phyloP scores from a whole-genome alignment of 2,113 vertebrate genomes.

The Barnardius zonarius region DNA sequence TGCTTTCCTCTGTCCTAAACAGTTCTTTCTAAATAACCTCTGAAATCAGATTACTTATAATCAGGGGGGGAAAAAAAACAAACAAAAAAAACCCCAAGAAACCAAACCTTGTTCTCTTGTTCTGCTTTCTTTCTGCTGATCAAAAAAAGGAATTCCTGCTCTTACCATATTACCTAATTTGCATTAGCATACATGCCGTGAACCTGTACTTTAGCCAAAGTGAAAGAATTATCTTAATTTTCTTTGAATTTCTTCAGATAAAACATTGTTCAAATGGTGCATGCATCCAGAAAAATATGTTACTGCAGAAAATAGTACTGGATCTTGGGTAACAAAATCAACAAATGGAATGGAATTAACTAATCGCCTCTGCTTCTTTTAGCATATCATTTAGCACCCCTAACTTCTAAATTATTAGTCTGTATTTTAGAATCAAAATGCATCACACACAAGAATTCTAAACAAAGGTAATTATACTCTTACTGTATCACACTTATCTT shows the following conservation, averaged over 20 bases:
- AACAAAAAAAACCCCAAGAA: neutral
- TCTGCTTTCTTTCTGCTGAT: neutral
- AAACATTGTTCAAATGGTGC: neutral
- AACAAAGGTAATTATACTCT: neutral
- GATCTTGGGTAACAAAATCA: neutral
- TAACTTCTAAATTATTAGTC: neutral
- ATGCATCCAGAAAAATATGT: neutral
- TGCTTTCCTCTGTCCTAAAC: neutral
- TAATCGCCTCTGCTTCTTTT: neutral
- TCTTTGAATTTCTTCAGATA: neutral
- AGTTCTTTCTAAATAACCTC: neutral
- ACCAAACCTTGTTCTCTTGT: neutral
- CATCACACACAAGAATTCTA: neutral
- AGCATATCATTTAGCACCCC: neutral
- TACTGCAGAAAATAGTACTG: neutral
- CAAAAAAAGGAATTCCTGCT: neutral
- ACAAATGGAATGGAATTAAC: neutral
- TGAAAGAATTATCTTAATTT: neutral
- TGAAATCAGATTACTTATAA: neutral
- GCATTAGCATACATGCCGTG: neutral
- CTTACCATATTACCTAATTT: neutral
- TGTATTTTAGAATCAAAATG: neutral
- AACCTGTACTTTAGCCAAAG: neutral
- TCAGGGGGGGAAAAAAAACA: neutral
- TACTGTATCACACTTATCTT: fast-evolving